phyloP scores from a whole-genome alignment of 2,888 invertebrate species.

The Neoaliturus tenellus region DNA sequence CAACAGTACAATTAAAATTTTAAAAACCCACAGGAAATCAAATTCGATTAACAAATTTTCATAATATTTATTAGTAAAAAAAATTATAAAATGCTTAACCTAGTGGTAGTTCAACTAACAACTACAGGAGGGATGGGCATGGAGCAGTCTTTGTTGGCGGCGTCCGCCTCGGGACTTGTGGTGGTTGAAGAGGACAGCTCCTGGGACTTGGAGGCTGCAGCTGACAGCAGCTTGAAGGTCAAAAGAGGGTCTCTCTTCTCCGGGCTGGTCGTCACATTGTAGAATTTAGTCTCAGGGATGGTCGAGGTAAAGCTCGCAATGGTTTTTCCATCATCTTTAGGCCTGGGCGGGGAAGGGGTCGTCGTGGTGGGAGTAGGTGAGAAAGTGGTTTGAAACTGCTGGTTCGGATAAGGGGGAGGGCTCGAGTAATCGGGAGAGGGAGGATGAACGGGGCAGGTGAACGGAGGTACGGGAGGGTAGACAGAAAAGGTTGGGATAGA shows the following conservation, averaged over 20 bases:
- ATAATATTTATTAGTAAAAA: constrained; percentile 31
- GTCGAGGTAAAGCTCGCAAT: neutral
- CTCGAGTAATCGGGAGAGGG: too few relatives aligned
- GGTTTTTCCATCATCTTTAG: neutral
- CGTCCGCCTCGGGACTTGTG: neutral
- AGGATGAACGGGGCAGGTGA: neutral
- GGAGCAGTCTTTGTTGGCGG: neutral
- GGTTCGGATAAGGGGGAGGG: neutral
- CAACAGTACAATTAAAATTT: too few relatives aligned
- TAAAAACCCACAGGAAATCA: neutral
- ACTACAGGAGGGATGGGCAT: neutral
- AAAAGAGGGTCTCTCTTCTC: neutral
- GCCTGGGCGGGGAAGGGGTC: neutral
- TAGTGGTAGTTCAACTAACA: neutral
- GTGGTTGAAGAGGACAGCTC: neutral
- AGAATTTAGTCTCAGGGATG: neutral
- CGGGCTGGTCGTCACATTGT: neutral
- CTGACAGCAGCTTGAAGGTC: neutral
- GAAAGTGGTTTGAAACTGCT: neutral
- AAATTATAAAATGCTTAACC: neutral
- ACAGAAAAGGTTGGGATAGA: neutral
- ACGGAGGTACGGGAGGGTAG: constrained; percentile 6
- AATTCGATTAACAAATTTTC: neutral
- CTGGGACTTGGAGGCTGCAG: neutral
- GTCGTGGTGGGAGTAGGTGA: neutral